Evolutionary conservation across 2,113 vertebrate species (phyloP), one percentile per base, ranked within the genome.

Genomic region (Sisor rabdophorus): DNA sequence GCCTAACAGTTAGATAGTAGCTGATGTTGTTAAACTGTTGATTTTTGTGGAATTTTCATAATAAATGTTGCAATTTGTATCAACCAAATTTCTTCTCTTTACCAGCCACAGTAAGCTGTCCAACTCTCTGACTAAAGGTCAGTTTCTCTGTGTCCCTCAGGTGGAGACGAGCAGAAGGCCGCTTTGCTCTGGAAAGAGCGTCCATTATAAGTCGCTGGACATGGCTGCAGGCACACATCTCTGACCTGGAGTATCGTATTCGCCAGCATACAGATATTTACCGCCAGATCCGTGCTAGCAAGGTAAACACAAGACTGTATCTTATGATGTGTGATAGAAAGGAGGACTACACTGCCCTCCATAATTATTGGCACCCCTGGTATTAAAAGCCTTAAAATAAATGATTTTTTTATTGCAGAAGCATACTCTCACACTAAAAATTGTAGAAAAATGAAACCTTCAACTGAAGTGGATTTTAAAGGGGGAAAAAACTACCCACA

Each of bases 151-250:
- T 11, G 12, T 47, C 11, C 55, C 4, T 73, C 88, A 99, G 97
- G 91, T 96, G 94, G 92, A 94, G 94, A 65, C 91, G 97, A 63
- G 94, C 97, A 20, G 96, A 97, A 87, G 98, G 97, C 85, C 93
- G 93, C 71, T 98, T 97, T 92, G 95, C 96, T 47, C 88, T 94
- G 82, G 97, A 99, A 84, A 90, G 97, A 60, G 97, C 97, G 9
- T 92, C 95, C 59, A 97, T 98, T 88, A 95, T 98, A 89, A 98
- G 97, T 86, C 97, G 95, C 90, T 99, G 97, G 97, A 98, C 98
- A 85, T 99, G 97, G 97, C 94, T 99, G 59, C 96, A 98, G 84
- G 97, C 97, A 60, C 97, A 99, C 78, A 95, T 99, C 85, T 99
- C 97, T 0, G 97, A 99, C 91, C 89, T 99, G 92, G 97, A 99